These are phyloP conservation scores for Seriola aureovittata DNA, from an alignment of 2,113 vertebrate species.

Conservation along the genomic window DNA sequence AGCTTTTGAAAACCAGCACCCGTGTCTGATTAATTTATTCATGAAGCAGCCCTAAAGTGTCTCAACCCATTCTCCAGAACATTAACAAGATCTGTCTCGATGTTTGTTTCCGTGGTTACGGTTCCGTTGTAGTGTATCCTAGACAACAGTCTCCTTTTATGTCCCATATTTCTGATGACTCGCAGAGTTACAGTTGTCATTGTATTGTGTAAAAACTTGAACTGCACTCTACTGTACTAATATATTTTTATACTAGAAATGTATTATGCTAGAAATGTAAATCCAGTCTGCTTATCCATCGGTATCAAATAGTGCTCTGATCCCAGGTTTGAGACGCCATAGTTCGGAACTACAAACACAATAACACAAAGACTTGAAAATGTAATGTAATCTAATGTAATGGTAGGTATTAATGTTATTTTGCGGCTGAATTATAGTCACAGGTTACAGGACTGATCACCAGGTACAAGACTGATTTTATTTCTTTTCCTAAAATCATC, in stretches of 20 bases:
- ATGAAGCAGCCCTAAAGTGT: not conserved
- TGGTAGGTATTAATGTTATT: not conserved
- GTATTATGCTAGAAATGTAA: too few species aligned
- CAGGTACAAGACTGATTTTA: not conserved
- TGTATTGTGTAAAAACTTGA: too few species aligned
- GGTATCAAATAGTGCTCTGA: not conserved
- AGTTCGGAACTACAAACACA: not conserved
- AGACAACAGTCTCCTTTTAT: too few species aligned
- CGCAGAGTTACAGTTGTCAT: too few species aligned
- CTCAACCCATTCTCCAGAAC: not conserved
- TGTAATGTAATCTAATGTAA: not conserved
- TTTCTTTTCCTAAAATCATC: not conserved
- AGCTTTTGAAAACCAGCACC: not conserved
- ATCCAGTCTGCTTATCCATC: not conserved
- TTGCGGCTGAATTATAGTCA: not conserved
- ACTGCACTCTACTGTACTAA: too few species aligned
- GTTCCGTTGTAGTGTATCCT: too few species aligned
- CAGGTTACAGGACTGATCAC: not conserved
- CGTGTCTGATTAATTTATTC: too few species aligned
- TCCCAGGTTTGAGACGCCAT: too few species aligned
- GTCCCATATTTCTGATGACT: too few species aligned
- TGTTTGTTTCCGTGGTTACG: too few species aligned
- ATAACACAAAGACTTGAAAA: not conserved
- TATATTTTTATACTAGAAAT: too few species aligned
- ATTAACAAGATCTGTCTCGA: not conserved